Evolutionary conservation across 2,888 invertebrate species (phyloP).

Genomic region (Conops quadrifasciatus): DNA sequence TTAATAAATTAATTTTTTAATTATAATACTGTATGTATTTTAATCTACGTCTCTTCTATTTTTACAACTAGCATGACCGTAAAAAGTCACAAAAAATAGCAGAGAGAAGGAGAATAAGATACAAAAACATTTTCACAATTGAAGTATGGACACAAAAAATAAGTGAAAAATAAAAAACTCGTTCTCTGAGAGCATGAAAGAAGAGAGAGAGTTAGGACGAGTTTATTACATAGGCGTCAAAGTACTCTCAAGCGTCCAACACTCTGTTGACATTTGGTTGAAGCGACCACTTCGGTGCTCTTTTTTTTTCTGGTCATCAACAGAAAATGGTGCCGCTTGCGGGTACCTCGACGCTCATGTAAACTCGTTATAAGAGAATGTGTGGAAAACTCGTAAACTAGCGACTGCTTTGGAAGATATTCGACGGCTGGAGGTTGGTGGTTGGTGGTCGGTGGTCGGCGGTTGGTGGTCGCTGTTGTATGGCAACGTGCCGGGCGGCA

Average conservation of each 20-base stretch:
- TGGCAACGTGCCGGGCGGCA: conserved; percentile 1
- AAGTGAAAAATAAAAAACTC: conserved; percentile 14
- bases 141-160: background rate
- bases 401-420: background rate
- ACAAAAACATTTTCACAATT: too few species aligned
- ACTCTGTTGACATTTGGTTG: background rate
- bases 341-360: background rate
- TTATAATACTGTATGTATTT: too few species aligned
- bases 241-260: background rate
- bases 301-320: background rate
- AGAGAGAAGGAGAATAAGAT: too few species aligned
- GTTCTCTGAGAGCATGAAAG: background rate
- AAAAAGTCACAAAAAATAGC: too few species aligned
- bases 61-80: too few species aligned
- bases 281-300: background rate
- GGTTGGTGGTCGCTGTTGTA: conserved; percentile 6
- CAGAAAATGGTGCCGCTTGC: background rate
- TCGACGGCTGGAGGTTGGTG: background rate
- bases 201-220: conserved; percentile 6
- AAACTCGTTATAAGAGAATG: background rate
- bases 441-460: too few species aligned
- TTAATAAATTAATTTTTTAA: too few species aligned
- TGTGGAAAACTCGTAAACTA: conserved; percentile 18
- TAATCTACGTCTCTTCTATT: too few species aligned
- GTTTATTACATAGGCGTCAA: conserved; percentile 19